Base-by-base conservation (phyloP, 2,888 invertebrate species). In the Oligia strigilis region DNA sequence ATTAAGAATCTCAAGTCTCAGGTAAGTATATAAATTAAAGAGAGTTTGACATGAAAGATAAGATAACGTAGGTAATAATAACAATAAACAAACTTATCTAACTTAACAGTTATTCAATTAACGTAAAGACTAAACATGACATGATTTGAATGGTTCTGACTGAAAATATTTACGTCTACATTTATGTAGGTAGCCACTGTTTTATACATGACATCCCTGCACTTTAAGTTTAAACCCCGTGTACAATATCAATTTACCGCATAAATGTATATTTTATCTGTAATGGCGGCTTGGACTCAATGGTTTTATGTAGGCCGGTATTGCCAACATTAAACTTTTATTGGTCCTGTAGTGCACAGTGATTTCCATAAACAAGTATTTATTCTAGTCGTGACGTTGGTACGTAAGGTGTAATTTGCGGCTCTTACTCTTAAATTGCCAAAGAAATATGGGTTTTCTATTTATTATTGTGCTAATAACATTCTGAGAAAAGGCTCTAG, bases 251-350 rank as follows among this genome's bases (percentile, higher is more conserved):
- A 85, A 81, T 85, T 81, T 81, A 76, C 65, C 72, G 60, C 72
- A 60, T 79, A 70, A 84, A 86, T 75, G 74, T 75, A 72, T 86
- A 79, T 77, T 76, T 75, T 83, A 86, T 87, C 79, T 81, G 77
- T 82, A 58, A 65, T 46, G 36, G 72, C 69, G 72, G 75, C 78
- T 43, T 36, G 62, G 17, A 55, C 29, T 75, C 78, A 81, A 81
- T 75, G 75, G 67, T 65, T 72, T 74, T 64, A 83, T 74, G 81
- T 79, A 75, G 79, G 77, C 60, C 76, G 66, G 87, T 85, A 79
- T 52, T 70, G 67, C 77, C 67, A 69, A 78, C 78, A 78, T 86
- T 75, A 72, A 78, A 83, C 46, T 83, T 78, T 78, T 84, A 86
- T 75, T 70, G 66, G 52, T 66, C 43, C 29, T 77, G 64, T 75